Percentiles rank a stretch among this genome's conserved stretches.
phyloP scores from a whole-genome alignment of 2,797 vertebrate species.

The Eulemur albifrons region DNA sequence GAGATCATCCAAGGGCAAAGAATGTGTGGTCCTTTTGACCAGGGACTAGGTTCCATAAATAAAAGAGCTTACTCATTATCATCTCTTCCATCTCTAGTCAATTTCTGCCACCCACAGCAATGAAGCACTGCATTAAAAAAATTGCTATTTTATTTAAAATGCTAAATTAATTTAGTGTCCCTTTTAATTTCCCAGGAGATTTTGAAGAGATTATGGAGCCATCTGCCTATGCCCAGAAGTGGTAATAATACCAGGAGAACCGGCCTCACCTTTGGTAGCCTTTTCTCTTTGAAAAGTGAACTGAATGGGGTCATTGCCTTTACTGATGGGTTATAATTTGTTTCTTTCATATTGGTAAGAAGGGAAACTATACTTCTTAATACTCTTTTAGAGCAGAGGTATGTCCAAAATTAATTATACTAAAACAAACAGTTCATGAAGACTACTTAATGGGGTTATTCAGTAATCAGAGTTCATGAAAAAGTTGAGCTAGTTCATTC shows the following conservation, averaged over 20 bases:
- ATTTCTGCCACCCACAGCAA: constrained; percentile 46
- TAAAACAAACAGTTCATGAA: not conserved
- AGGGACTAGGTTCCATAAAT: constrained; percentile 54
- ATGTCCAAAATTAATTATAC: not conserved
- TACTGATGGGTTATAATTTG: not conserved
- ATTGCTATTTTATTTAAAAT: constrained; percentile 65
- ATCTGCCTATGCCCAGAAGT: constrained; percentile 44
- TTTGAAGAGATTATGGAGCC: constrained; percentile 50
- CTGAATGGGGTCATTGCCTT: not conserved
- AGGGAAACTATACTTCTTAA: not conserved
- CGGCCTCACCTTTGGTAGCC: not conserved
- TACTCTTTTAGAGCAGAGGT: not conserved
- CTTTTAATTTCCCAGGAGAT: constrained; percentile 64
- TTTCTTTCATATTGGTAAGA: not conserved
- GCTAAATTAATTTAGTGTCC: constrained; percentile 43
- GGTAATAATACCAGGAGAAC: constrained; percentile 1
- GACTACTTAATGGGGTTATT: not conserved
- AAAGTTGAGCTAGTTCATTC: not conserved
- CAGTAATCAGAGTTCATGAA: not conserved
- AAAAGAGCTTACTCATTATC: constrained; percentile 62
- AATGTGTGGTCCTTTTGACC: constrained; percentile 67
- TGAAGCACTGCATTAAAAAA: constrained; percentile 47
- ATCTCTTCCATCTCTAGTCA: constrained; percentile 62
- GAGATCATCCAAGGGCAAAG: constrained; percentile 66
- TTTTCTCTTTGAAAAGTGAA: constrained; percentile 42